Evolutionary conservation across 2,888 invertebrate genomes (phyloP).

Genomic region (Apotomis capreana): DNA sequence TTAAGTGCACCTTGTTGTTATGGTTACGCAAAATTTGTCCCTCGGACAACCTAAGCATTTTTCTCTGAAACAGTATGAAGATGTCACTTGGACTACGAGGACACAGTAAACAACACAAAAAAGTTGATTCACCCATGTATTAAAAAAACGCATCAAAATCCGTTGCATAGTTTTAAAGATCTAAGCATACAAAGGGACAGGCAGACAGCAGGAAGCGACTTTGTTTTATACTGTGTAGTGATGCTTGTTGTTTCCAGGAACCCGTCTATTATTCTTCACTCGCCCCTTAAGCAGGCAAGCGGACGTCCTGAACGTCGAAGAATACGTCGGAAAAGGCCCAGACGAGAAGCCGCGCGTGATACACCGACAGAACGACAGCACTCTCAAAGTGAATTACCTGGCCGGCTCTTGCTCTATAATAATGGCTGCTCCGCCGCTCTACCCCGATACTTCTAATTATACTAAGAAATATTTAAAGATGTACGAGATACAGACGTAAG

Average conservation of each 20-base stretch:
- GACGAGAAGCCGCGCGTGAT: conserved; percentile 52
- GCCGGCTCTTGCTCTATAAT: conserved; percentile 64
- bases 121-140: too few relatives aligned
- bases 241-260: conserved; percentile 58
- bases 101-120: too few relatives aligned
- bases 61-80: too few relatives aligned
- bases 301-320: conserved; percentile 60
- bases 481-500: conserved; percentile 44
- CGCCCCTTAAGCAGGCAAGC: conserved; percentile 53
- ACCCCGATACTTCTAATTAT: conserved; percentile 54
- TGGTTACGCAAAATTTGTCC: too few relatives aligned
- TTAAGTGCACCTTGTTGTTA: too few relatives aligned
- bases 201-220: too few relatives aligned
- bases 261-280: conserved; percentile 63
- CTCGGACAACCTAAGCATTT: too few relatives aligned
- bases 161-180: too few relatives aligned
- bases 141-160: too few relatives aligned
- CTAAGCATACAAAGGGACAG: too few relatives aligned
- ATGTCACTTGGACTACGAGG: too few relatives aligned
- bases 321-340: conserved; percentile 48
- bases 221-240: too few relatives aligned
- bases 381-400: conserved; percentile 62
- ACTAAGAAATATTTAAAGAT: conserved; percentile 56
- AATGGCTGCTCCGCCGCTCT: conserved; percentile 55
- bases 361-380: conserved; percentile 50